Conservation (phyloP, 2,113 vertebrate genomes). For the Campylomormyrus numenius region DNA sequence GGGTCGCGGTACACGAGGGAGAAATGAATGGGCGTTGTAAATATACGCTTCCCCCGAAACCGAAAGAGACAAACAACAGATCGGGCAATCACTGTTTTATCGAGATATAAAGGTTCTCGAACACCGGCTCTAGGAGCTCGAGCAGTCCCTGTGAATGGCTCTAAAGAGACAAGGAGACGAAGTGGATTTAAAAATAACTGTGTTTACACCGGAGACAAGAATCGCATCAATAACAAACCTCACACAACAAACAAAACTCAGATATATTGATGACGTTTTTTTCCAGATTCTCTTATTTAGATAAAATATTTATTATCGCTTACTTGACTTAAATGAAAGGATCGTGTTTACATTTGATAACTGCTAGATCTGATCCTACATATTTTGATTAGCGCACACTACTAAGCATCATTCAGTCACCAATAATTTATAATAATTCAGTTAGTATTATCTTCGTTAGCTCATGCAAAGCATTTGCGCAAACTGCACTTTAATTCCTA, state of each 20-base stretch:
- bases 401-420: conserved; percentile 1
- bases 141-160: background rate
- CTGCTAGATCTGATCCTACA: background rate
- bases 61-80: background rate
- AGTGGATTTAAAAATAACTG: background rate
- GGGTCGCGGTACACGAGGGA: background rate
- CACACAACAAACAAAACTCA: conserved; percentile 4
- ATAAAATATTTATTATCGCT: conserved; percentile 3
- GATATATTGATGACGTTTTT: background rate
- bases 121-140: background rate
- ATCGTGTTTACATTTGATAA: conserved; percentile 5
- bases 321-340: conserved; percentile 1
- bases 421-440: background rate
- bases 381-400: background rate
- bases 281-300: background rate
- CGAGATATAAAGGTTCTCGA: background rate
- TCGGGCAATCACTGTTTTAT: conserved; percentile 1
- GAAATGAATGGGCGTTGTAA: conserved; percentile 6
- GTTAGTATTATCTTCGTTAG: background rate
- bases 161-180: background rate
- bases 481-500: conserved; percentile 1
- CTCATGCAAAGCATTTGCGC: background rate
- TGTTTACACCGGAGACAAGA: conserved; percentile 1
- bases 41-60: conserved; percentile 8
- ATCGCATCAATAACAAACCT: conserved; percentile 6